Evolutionary conservation across 2,888 invertebrate genomes (phyloP).

Genomic region (Pomacea canaliculata): DNA sequence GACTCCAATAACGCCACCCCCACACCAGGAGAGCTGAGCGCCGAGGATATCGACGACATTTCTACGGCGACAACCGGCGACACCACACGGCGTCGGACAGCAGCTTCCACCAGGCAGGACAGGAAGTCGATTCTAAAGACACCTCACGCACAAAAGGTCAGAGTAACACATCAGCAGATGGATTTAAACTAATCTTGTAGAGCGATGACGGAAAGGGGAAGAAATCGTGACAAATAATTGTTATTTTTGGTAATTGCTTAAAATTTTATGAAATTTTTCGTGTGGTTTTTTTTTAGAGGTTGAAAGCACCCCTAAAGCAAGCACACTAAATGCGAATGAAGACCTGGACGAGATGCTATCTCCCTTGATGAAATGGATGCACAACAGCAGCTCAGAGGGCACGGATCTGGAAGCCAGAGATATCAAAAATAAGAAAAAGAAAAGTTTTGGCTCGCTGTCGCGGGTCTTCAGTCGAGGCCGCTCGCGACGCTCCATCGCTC

Average conservation of each 20-base stretch:
- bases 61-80: not conserved
- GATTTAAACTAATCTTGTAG: too few species aligned
- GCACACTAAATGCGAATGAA: conserved; percentile 14
- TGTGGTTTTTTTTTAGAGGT: not conserved
- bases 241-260: too few species aligned
- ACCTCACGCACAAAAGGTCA: too few species aligned
- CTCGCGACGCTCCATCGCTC: conserved; percentile 56
- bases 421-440: conserved; percentile 53
- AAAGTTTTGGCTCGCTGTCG: conserved; percentile 55
- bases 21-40: conserved; percentile 14
- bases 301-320: not conserved
- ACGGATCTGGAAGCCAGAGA: conserved; percentile 27
- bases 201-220: too few species aligned
- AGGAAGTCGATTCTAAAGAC: not conserved
- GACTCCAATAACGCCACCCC: conserved; percentile 25
- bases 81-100: not conserved
- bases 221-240: too few species aligned
- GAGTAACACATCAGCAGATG: too few species aligned
- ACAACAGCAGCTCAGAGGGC: conserved; percentile 5
- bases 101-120: not conserved
- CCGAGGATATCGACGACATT: not conserved
- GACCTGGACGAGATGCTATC: conserved; percentile 11
- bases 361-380: conserved; percentile 24
- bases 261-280: too few species aligned
- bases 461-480: conserved; percentile 56